Base-by-base conservation (phyloP, 2,113 vertebrate genomes). In the Corynorhinus townsendii region DNA sequence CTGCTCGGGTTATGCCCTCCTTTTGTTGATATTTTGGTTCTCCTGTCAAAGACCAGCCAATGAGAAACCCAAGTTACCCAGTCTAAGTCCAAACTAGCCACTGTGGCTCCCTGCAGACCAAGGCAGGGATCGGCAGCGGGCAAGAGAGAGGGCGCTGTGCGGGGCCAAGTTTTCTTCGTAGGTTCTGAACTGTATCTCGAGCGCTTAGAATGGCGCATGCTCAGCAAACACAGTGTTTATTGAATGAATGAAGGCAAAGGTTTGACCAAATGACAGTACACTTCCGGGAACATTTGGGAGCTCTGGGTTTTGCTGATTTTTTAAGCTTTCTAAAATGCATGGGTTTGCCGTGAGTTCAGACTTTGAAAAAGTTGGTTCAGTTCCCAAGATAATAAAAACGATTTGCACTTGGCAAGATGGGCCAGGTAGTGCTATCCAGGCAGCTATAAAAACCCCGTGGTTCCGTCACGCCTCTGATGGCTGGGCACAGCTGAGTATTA, bases 311-410 rank as follows among this genome's bases (percentile, higher is more conserved):
- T 24, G 64, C 33, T 71, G 59, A 43, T 75, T 64, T 83, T 86
- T 71, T 69, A 7, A 49, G 24, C 64, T 77, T 77, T 52, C 80
- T 75, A 77, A 93, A 96, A 86, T 20, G 72, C 11, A 20, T 68
- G 76, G 30, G 75, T 90, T 77, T 84, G 62, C 62, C 43, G 17
- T 0, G 33, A 93, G 85, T 97, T 95, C 89, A 75, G 76, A 71
- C 88, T 90, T 86, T 83, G 87, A 91, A 92, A 92, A 83, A 75
- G 20, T 69, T 52, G 64, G 28, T 89, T 93, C 56, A 0, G 71
- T 71, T 92, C 95, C 90, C 85, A 64, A 77, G 89, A 92, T 40
- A 80, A 92, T 96, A 97, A 96, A 96, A 96, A 80, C 28, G 81
- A 95, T 76, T 93, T 92, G 38, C 90, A 69, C 69, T 71, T 96